Evolutionary conservation across 2,113 vertebrate genomes (phyloP), one percentile per base, ranked within the genome.

Genomic region (Ailuropoda melanoleuca): DNA sequence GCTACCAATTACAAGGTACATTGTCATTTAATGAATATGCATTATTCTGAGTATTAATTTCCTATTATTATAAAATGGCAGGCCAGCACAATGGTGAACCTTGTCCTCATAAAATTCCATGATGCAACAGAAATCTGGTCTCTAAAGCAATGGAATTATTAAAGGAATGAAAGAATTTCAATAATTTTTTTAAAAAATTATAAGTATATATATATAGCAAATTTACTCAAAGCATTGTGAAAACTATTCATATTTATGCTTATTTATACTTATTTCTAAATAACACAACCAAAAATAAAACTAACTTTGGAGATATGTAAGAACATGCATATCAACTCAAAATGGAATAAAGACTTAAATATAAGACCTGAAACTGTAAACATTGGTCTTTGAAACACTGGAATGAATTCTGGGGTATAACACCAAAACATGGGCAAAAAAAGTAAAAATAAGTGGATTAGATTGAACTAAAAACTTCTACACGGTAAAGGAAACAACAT

Each of bases 1-100:
- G 15, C 31, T 74, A 90, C 55, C 17, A 37, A 60, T 62, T 87
- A 29, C 81, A 72, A 83, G 9, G 72, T 39, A 53, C 31, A 46
- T 39, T 90, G 60, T 21, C 34, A 75, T 68, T 92, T 95, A 96
- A 68, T 74, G 31, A 83, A 94, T 68, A 84, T 56, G 75, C 66
- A 77, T 95, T 92, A 75, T 93, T 75, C 18, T 93, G 43, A 96
- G 91, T 81, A 95, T 91, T 95, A 93, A 95, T 91, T 93, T 93
- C 1, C 12, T 56, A 72, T 29, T 89, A 66, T 75, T 81, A 70
- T 89, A 88, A 85, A 91, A 81, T 91, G 78, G 78, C 66, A 88
- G 34, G 31, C n/a, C 21, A 87, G 21, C 6, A 87, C 24, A 78
- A 83, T 43, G 14, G 68, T 94, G 53, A 19, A 6, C 19, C 23